Percentiles rank a stretch among this genome's conserved stretches.
Evolutionary conservation across 53 echinoderm and acorn worm species (phyloP).

Genomic region (Arbacia lixula): DNA sequence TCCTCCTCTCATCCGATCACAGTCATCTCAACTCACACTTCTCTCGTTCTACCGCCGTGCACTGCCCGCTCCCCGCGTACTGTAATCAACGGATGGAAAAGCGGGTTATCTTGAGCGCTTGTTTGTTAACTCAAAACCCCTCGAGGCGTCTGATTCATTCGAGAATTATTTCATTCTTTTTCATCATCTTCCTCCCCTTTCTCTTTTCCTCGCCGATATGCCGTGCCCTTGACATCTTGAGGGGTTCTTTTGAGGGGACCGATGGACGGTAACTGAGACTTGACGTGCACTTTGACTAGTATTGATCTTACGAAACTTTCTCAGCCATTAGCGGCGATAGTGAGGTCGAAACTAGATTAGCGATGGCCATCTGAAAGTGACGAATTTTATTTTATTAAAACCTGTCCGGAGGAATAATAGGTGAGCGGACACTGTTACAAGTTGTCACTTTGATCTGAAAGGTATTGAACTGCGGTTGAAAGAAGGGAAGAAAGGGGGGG

Average conservation of each 20-base stretch:
- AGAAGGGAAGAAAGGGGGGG: too few species aligned
- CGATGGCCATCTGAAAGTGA: slow-evolving; percentile 38
- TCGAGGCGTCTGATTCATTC: slow-evolving; percentile 43
- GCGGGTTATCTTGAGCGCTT: slow-evolving; percentile 6
- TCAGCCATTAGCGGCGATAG: not conserved
- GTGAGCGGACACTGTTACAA: too few species aligned
- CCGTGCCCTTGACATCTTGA: slow-evolving; percentile 16
- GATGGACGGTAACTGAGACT: not conserved
- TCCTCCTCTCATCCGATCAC: too few species aligned
- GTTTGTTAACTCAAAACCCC: slow-evolving; percentile 47
- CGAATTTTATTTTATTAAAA: too few species aligned
- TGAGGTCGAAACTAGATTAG: slow-evolving; percentile 37
- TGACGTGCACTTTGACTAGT: slow-evolving; percentile 30
- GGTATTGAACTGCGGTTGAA: too few species aligned
- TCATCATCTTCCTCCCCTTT: not conserved
- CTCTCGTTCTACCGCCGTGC: too few species aligned
- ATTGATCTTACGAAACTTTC: slow-evolving; percentile 47
- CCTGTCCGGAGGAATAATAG: too few species aligned
- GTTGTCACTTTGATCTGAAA: too few species aligned
- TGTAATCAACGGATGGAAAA: too few species aligned
- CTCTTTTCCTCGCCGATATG: not conserved
- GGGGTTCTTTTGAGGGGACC: not conserved
- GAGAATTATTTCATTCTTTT: slow-evolving; percentile 32
- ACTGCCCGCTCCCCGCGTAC: too few species aligned
- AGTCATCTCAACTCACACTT: too few species aligned